Evolutionary conservation across 1,140 invertebrate species (phyloP), one percentile per base, ranked within the genome.

Genomic region (Pteromalus puparum): DNA sequence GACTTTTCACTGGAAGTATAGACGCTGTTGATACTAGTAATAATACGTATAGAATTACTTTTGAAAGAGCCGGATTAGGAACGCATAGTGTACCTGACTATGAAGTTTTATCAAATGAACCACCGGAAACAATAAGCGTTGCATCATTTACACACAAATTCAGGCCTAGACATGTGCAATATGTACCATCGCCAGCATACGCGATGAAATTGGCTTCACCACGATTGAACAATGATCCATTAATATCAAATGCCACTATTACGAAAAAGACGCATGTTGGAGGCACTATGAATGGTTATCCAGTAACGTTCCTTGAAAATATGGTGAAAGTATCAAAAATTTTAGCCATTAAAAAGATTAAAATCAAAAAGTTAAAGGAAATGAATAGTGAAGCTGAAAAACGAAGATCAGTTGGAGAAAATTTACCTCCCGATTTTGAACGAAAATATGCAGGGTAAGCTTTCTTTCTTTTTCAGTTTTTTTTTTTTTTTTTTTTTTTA

Each of bases 11-110:
- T 81, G 99, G 99, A 10, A 97, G 96, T 67, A 98, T 99, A 86
- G 98, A 99, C 93, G 99, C 98, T 61, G 96, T 99, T n/a, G 98
- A 99, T 91, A 98, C 98, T 2, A 97, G 98, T 6, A 98, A 98
- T 90, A 98, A 98, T 90, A 98, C 97, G n/a, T 99, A 99, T 91
- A 95, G 99, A 89, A 98, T 99, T 82, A 98, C 97, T 1, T 99
- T 99, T 94, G 98, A 99, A 91, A 94, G 98, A 84, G 95, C 95
- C 68, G 98, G 98, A 18, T 93, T 99, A 42, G 98, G 98, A 7
- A 99, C 98, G 15, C 98, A 99, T 92, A 99, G 98, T 81, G 97
- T 99, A 81, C 98, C 98, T 24, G 98, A 99, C 94, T 99, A 96
- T 94, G 98, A 99, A 96, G 98, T 99, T 86, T 93, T 99, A 91